These are phyloP conservation scores for Monopterus albus DNA, from an alignment of 2,113 vertebrate genomes.

Conservation along the genomic window DNA sequence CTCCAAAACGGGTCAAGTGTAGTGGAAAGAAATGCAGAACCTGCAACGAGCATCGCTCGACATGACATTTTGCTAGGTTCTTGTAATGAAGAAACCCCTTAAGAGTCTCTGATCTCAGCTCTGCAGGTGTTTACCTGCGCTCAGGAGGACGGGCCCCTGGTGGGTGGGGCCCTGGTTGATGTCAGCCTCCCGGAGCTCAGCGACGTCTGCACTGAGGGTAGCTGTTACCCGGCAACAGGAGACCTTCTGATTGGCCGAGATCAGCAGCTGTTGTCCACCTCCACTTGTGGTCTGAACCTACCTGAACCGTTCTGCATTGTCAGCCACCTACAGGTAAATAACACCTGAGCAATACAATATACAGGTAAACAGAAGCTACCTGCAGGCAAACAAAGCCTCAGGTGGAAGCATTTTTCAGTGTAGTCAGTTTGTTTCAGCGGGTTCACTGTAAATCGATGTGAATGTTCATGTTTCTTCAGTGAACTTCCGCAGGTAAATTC, in stretches of 20 bases:
- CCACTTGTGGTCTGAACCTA: slow-evolving; percentile 88
- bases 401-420: too few species aligned
- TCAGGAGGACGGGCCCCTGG: slow-evolving; percentile 41
- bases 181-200: slow-evolving; percentile 84
- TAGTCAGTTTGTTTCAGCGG: too few species aligned
- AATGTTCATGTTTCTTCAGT: too few species aligned
- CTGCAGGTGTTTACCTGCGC: slow-evolving; percentile 65
- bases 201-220: slow-evolving; percentile 93
- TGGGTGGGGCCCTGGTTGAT: slow-evolving; percentile 44
- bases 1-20: too few species aligned
- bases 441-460: too few species aligned
- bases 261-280: slow-evolving; percentile 87
- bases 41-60: too few species aligned
- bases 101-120: slow-evolving; percentile 60
- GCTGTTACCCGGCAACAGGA: slow-evolving; percentile 96
- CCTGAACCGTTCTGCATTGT: slow-evolving; percentile 94
- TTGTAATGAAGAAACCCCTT: too few species aligned
- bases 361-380: too few species aligned
- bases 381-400: not conserved
- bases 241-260: slow-evolving; percentile 94
- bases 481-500: too few species aligned
- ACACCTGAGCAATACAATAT: not conserved
- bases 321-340: slow-evolving; percentile 93
- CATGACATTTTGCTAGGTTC: too few species aligned
- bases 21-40: too few species aligned